Evolutionary conservation across 2,797 vertebrate genomes (phyloP).

Genomic region (Podarcis lilfordi): DNA sequence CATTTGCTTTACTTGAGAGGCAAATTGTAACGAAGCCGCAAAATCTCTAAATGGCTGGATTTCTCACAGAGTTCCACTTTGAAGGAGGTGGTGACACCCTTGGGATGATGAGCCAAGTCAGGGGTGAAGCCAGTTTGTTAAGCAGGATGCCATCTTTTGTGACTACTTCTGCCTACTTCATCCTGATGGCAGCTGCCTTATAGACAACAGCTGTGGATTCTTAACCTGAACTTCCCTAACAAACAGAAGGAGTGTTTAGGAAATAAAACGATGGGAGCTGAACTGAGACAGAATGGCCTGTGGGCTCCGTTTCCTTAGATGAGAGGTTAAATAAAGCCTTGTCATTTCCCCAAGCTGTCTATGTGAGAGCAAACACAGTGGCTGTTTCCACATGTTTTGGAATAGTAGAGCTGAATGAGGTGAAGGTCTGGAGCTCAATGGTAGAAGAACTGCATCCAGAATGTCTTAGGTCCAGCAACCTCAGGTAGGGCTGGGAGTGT

Average conservation of each 20-base stretch:
- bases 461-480: no score
- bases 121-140: neutral
- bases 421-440: no score
- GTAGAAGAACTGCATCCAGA: no score
- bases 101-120: neutral
- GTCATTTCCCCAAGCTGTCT: neutral
- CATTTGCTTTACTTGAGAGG: neutral
- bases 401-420: neutral
- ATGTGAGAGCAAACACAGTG: neutral
- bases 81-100: rapidly evolving
- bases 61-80: rapidly evolving
- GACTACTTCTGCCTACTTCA: neutral
- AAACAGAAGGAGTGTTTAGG: neutral
- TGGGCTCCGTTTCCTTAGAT: neutral
- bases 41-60: neutral
- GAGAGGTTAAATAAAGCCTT: neutral
- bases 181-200: neutral
- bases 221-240: neutral
- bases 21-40: neutral
- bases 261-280: neutral
- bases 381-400: neutral
- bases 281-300: neutral
- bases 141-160: rapidly evolving
- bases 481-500: no score
- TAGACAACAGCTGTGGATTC: neutral